Evolutionary conservation across 2,113 vertebrate genomes (phyloP).

Genomic region (Peromyscus maniculatus): DNA sequence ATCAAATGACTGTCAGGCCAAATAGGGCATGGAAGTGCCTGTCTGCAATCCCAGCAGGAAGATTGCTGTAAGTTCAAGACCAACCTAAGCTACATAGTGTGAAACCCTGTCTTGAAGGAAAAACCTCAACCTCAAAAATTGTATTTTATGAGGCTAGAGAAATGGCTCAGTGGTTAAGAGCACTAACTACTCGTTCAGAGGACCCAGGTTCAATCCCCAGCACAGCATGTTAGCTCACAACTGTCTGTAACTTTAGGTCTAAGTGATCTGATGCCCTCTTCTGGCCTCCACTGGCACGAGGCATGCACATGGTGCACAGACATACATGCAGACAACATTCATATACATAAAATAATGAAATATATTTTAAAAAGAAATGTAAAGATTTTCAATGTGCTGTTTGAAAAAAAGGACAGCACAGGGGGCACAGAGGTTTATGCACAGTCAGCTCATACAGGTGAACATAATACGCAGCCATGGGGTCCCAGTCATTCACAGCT

Average conservation of each 20-base stretch:
- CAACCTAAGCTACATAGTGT: background rate
- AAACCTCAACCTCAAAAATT: background rate
- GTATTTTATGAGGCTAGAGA: background rate
- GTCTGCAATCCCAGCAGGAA: background rate
- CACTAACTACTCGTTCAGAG: background rate
- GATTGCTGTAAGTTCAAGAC: background rate
- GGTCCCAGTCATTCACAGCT: background rate
- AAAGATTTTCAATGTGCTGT: background rate
- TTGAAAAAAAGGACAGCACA: constrained; percentile 23
- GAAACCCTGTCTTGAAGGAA: background rate
- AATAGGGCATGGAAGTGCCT: background rate
- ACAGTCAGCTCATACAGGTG: background rate
- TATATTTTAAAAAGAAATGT: background rate
- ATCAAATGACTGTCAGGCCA: background rate
- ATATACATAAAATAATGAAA: background rate
- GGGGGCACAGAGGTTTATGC: background rate
- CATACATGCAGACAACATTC: background rate
- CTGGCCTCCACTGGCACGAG: background rate
- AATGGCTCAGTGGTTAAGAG: background rate
- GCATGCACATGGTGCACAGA: background rate
- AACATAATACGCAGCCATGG: background rate
- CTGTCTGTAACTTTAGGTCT: background rate
- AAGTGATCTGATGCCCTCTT: background rate
- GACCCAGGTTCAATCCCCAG: background rate
- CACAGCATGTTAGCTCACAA: background rate